Base-by-base conservation (phyloP, 2,888 invertebrate species). In the Oligia strigilis region DNA sequence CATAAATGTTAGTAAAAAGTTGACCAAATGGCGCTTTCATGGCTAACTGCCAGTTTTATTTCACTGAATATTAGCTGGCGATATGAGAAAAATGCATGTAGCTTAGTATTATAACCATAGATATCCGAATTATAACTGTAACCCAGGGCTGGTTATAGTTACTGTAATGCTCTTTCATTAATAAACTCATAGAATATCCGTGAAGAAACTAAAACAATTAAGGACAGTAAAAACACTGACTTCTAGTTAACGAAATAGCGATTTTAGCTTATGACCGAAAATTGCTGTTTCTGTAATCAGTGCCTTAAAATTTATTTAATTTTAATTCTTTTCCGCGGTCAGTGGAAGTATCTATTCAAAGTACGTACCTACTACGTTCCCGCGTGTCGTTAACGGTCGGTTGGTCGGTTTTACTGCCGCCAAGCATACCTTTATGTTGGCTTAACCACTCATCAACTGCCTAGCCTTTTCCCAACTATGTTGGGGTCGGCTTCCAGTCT, bases 41-140 rank as follows among this genome's bases (percentile, higher is more conserved):
- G 87, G 84, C 83, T 0, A 5, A 0, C 0, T 80, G 87, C 84
- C 87, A 86, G 67, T 73, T 80, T 72, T 72, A 40, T n/a, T 62
- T 62, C 29, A 0, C 1, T 60, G 19, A 8, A 40, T 83, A 62
- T 83, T 67, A 43, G 36, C 1, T 14, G 4, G 9, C 17, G 23
- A 64, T 79, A 36, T 60, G 65, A 64, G 43, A 52, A 72, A 78
- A 64, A 78, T 83, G 6, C 46, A 69, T 9, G 29, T 17, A 14
- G 19, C 11, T 60, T 72, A 46, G 49, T 29, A 4, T 36, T 52
- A 13, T 14, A 14, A 36, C 36, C 29, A 29, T 29, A 29, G 29
- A 29, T 29, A 29, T 29, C 29, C 29, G 29, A 29, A 1, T 29
- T 29, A 29, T 29, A 40, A 55, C 36, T 23, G 9, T 36, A 55